phyloP scores from a whole-genome alignment of 2,797 vertebrate genomes.

The Macropus fuliginosus region DNA sequence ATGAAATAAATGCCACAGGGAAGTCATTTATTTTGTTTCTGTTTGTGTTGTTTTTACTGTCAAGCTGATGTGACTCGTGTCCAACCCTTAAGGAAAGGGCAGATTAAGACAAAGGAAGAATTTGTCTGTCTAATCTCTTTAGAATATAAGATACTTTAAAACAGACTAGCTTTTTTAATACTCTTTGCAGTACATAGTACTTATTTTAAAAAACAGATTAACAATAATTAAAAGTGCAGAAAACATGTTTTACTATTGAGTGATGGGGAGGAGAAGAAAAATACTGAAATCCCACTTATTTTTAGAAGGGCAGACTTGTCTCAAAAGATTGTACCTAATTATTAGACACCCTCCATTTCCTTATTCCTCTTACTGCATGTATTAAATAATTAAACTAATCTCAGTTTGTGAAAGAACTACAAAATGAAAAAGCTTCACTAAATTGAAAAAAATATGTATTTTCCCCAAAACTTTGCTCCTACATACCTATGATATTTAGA shows the following conservation, averaged over 20 bases:
- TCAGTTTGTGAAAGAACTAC: not conserved
- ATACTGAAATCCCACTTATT: not conserved
- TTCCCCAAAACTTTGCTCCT: slow-evolving; percentile 33
- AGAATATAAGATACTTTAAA: slow-evolving; percentile 50
- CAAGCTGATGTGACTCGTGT: slow-evolving; percentile 26
- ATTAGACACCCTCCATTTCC: not conserved
- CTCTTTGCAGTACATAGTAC: slow-evolving; percentile 35
- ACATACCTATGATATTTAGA: not conserved
- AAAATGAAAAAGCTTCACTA: slow-evolving; percentile 5
- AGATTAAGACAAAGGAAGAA: slow-evolving; percentile 13
- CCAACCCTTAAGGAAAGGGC: slow-evolving; percentile 23
- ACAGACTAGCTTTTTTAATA: not conserved
- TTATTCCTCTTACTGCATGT: not conserved
- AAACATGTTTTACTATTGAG: not conserved
- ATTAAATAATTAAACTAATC: not conserved
- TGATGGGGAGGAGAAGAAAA: not conserved
- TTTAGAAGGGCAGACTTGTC: not conserved
- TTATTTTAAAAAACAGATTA: not conserved
- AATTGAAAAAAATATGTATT: slow-evolving; percentile 2
- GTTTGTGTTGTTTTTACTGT: slow-evolving; percentile 35
- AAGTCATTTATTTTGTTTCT: not conserved
- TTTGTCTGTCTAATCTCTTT: slow-evolving; percentile 29
- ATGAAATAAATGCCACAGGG: not conserved
- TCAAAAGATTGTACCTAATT: not conserved
- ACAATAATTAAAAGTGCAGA: not conserved